Base-by-base conservation (phyloP, 2,797 vertebrate species). In the Lagocephalus sceleratus region DNA sequence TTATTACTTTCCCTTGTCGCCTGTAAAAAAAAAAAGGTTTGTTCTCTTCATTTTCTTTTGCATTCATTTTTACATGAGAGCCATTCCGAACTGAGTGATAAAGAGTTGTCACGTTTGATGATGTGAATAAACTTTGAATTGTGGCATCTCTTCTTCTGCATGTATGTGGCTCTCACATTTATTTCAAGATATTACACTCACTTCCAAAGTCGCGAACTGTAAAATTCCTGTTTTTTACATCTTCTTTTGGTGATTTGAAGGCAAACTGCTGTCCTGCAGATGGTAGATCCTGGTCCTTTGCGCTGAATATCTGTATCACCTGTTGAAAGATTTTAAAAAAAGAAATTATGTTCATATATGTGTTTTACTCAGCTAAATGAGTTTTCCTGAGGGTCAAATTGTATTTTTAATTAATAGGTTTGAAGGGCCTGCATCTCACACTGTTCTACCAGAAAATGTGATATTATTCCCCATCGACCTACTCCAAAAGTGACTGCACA, bases 121-220 rank as follows among this genome's bases (percentile, higher is more conserved):
- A 7, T 25, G 23, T 5, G 23, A 7, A 25, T 25, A 25, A 25
- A n/a, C n/a, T n/a, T n/a, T n/a, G n/a, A n/a, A n/a, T n/a, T n/a
- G n/a, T n/a, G n/a, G n/a, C n/a, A n/a, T n/a, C n/a, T 25, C 7
- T 5, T 25, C 23, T 25, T 7, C 7, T 5, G 11, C 7, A 12
- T 32, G 9, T 32, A 35, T 35, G 32, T 14, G 32, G 32, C 11
- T 14, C 32, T 35, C 32, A 14, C 4, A 4, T 14, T 14, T 3
- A 12, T 12, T 35, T 35, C 14, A 29, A 23, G 15, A 53, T 3
- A 54, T 9, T 20, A 40, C 2, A 79, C 96, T 94, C 87, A 98
- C 97, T 98, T 87, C 93, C 94, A 83, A 96, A 98, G 85, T 99
- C 97, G 53, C 91, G 91, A 60, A 99, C 89, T 74, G 96, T 97